Percentiles rank a stretch among this genome's conserved stretches.
phyloP scores from a whole-genome alignment of 2,113 vertebrate genomes.

The Rhynchomys soricoides region DNA sequence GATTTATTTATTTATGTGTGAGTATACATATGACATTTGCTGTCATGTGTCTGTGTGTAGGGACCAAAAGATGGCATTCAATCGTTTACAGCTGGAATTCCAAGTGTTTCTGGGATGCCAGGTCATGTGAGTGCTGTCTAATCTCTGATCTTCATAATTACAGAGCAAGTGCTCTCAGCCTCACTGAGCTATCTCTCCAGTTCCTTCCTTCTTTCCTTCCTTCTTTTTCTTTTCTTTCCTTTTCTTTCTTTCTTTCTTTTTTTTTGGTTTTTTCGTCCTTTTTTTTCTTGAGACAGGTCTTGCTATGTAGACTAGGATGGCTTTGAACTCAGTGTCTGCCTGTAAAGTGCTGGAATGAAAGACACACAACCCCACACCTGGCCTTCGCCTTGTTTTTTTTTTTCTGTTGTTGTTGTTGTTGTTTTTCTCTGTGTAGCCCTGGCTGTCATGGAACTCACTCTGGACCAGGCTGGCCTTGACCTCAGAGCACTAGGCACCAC shows the following conservation, averaged over 20 bases:
- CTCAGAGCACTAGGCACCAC: neutral
- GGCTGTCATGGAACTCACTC: neutral
- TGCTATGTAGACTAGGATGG: neutral
- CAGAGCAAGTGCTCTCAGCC: neutral
- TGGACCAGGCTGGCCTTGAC: neutral
- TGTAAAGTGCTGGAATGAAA: neutral
- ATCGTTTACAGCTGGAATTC: neutral
- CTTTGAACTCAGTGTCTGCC: neutral
- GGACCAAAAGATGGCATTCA: neutral
- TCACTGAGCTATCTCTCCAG: neutral
- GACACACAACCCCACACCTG: too few species aligned
- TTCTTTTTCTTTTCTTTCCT: rapidly evolving
- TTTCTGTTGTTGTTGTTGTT: too few species aligned
- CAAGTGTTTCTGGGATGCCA: neutral
- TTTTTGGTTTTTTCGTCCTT: neutral
- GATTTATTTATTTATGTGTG: neutral
- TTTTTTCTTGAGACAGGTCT: neutral
- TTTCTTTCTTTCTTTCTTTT: too few species aligned
- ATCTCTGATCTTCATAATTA: neutral
- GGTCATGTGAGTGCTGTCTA: neutral
- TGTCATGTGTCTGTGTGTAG: neutral
- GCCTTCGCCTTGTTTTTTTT: too few species aligned
- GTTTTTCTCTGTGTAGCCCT: too few species aligned
- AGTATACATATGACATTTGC: neutral
- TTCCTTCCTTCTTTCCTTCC: neutral